Base-by-base conservation (phyloP, 2,888 invertebrate species). In the Polydrusus tereticollis region DNA sequence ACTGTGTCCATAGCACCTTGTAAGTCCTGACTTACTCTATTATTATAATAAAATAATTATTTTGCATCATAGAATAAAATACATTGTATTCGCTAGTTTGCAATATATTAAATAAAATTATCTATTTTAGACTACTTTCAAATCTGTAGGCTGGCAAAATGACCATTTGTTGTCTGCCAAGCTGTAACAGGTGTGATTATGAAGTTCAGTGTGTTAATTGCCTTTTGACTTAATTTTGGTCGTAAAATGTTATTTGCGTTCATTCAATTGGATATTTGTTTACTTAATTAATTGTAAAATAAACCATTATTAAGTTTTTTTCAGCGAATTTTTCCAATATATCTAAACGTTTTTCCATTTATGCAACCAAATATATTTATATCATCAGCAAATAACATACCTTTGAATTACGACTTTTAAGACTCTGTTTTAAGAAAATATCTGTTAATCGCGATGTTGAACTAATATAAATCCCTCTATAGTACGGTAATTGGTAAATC, bases 111-210 rank as follows among this genome's bases (percentile, higher is more conserved):
- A 29, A 29, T 55, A 47, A 21, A 12, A 10, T 29, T 16, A 52
- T 52, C 52, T 52, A 55, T 26, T 55, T 29, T 55, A 16, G 18
- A 18, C 29, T 16, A n/a, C 29, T 55, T 14, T 55, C 18, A 55
- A 29, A 55, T 14, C 7, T 29, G 16, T 29, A n/a, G n/a, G 26
- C 29, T 55, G 52, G 52, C 52, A 33, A 29, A 55, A 55, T 55
- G 8, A 55, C 52, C 29, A 16, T 16, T 55, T 33, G 29, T 29
- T 29, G 14, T 55, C 18, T 55, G 52, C 52, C 52, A 55, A 55
- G n/a, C 18, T 55, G 29, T 18, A 55, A 29, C 52, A 55, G 52
- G 52, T 55, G 52, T 55, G 29, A 55, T 16, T 29, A n/a, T 55
- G 47, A 21, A 55, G 26, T 26, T 29, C 23, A 55, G 10, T 47